Evolutionary conservation across 1,140 invertebrate species (phyloP).

Genomic region (Drosophila lowei): DNA sequence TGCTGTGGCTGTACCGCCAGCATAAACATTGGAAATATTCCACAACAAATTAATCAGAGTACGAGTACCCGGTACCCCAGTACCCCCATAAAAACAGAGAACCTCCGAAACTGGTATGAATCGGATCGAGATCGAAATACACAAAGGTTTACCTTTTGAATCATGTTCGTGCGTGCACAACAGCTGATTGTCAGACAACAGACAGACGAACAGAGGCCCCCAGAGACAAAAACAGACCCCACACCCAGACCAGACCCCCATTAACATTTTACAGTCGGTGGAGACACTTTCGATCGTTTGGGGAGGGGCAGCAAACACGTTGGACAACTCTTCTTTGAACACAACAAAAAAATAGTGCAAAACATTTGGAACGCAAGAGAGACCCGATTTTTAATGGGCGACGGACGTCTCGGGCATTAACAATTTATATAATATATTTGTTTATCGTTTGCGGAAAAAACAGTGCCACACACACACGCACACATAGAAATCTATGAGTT

Average conservation of each 20-base stretch:
- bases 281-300: conserved; percentile 39
- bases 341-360: conserved; percentile 34
- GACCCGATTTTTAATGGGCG: conserved; percentile 12
- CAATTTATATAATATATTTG: conserved; percentile 37
- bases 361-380: conserved; percentile 3
- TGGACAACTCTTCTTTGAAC: conserved; percentile 30
- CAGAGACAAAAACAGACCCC: background rate
- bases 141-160: conserved; percentile 29
- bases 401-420: conserved; percentile 37
- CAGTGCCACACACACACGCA: background rate
- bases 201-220: conserved; percentile 2
- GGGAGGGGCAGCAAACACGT: conserved; percentile 23
- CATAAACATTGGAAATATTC: conserved; percentile 73
- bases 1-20: conserved; percentile 27
- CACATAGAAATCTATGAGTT: conserved; percentile 15
- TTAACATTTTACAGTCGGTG: conserved; percentile 36
- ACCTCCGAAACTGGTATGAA: conserved; percentile 11
- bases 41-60: conserved; percentile 65
- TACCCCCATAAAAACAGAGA: no score
- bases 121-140: conserved; percentile 22
- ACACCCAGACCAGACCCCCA: conserved; percentile 14
- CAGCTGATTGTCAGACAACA: conserved; percentile 33
- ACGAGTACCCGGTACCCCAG: conserved; percentile 2
- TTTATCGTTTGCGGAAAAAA: conserved; percentile 31
- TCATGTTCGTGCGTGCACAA: background rate